These are phyloP conservation scores for Danio kyathit DNA, from an alignment of 2,797 vertebrate species.

Conservation along the genomic window DNA sequence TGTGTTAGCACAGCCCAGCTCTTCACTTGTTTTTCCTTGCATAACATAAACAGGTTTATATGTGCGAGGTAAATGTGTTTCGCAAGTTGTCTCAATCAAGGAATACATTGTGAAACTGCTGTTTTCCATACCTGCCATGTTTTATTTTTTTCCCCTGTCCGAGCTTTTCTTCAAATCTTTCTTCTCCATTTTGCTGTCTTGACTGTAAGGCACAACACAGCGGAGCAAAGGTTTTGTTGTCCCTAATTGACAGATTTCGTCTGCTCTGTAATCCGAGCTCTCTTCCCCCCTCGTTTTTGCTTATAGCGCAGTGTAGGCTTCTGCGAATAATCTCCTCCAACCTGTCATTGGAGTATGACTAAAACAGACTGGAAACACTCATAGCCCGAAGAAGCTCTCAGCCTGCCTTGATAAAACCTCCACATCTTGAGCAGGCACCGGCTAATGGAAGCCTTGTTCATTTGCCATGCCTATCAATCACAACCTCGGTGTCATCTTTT, in stretches of 20 bases:
- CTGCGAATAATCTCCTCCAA: constrained; percentile 56
- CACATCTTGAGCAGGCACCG: constrained; percentile 40
- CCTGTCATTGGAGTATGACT: constrained; percentile 38
- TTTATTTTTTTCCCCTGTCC: constrained; percentile 3
- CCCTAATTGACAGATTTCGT: constrained; percentile 41
- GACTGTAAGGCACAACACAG: constrained; percentile 9
- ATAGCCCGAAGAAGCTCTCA: constrained; percentile 72
- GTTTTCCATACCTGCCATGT: not conserved
- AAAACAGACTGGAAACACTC: constrained; percentile 44
- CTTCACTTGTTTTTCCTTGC: constrained; percentile 1
- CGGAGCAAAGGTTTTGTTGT: constrained; percentile 46
- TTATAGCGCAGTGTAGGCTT: constrained; percentile 60
- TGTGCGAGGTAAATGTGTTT: not conserved
- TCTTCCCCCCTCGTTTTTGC: constrained; percentile 38
- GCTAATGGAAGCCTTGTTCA: constrained; percentile 78
- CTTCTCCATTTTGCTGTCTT: constrained; percentile 28
- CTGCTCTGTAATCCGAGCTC: constrained; percentile 37
- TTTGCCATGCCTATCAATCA: constrained; percentile 83
- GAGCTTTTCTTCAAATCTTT: constrained; percentile 18
- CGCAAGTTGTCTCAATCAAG: not conserved
- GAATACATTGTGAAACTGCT: not conserved
- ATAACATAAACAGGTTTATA: constrained; percentile 11
- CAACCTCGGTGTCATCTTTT: constrained; percentile 71
- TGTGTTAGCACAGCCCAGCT: constrained; percentile 3
- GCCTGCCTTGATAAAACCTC: constrained; percentile 46